These are phyloP conservation scores for Gallinago media DNA, from an alignment of 2,113 vertebrate genomes.

Conservation along the genomic window DNA sequence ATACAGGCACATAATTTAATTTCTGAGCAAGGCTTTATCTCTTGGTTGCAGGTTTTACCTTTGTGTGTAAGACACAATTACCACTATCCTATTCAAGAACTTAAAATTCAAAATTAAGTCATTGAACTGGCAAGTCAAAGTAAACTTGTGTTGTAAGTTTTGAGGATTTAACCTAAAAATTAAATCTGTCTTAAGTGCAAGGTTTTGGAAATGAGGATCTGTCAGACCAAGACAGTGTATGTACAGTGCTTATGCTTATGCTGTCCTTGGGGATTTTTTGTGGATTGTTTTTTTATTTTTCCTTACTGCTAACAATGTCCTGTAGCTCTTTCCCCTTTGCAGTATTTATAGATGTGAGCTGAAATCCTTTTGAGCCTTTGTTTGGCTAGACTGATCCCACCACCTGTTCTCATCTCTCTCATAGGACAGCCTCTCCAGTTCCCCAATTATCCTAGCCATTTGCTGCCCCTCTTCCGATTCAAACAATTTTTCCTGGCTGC, in stretches of 20 bases:
- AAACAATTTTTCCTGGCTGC: conserved; percentile 25
- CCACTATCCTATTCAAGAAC: background rate
- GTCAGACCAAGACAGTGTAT: background rate
- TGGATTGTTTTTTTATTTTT: background rate
- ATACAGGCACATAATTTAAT: background rate
- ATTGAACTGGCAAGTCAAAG: background rate
- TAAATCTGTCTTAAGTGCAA: background rate
- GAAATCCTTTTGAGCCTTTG: conserved; percentile 64
- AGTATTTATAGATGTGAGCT: conserved; percentile 41
- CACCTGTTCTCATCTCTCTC: conserved; percentile 56
- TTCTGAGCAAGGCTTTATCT: background rate
- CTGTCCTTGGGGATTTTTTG: background rate
- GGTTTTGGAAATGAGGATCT: background rate
- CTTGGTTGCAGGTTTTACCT: background rate
- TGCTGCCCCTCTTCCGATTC: conserved; percentile 2
- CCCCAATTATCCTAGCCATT: conserved; percentile 3
- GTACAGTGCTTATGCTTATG: background rate
- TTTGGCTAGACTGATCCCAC: conserved; percentile 58
- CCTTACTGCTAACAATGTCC: background rate
- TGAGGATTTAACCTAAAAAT: background rate
- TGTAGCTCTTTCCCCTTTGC: background rate
- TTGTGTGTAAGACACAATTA: background rate
- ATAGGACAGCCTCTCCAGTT: background rate
- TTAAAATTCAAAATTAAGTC: background rate
- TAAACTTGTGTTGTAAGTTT: background rate